Conservation (phyloP, 2,113 vertebrate genomes). For the Phylloscopus whistleri region DNA sequence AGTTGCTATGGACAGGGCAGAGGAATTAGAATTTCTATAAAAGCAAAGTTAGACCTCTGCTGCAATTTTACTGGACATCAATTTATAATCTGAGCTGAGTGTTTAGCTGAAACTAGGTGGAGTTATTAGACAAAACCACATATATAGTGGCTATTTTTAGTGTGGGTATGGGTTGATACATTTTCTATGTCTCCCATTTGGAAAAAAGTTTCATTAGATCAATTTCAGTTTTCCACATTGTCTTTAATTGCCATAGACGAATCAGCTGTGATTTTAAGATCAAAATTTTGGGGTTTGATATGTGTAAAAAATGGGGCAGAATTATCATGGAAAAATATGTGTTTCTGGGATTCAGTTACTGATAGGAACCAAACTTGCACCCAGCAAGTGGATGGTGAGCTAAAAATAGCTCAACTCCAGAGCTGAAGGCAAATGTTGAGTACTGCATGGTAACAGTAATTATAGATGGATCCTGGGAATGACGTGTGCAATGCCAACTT, state of each 20-base stretch:
- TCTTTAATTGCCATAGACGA: background rate
- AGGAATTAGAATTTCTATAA: background rate
- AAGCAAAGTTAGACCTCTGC: background rate
- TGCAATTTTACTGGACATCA: background rate
- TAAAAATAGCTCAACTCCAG: slow-evolving; percentile 50
- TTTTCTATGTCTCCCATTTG: background rate
- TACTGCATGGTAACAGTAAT: slow-evolving; percentile 43
- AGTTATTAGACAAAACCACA: background rate
- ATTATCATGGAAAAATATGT: background rate
- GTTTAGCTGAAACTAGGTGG: background rate
- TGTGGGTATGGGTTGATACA: background rate
- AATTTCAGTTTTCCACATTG: background rate
- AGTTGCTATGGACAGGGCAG: background rate
- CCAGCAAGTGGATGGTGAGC: slow-evolving; percentile 36
- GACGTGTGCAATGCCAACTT: slow-evolving; percentile 16
- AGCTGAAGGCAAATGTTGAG: slow-evolving; percentile 35
- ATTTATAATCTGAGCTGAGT: background rate
- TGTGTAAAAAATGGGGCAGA: background rate
- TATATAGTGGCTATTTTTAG: background rate
- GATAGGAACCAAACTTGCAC: slow-evolving; percentile 14
- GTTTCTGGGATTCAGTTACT: slow-evolving; percentile 27
- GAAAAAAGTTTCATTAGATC: background rate
- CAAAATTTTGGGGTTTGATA: background rate
- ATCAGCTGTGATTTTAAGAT: background rate
- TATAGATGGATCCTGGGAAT: slow-evolving; percentile 39